These are phyloP conservation scores for Benthosema pterotum DNA, from an alignment of 2,797 vertebrate genomes.

Conservation along the genomic window DNA sequence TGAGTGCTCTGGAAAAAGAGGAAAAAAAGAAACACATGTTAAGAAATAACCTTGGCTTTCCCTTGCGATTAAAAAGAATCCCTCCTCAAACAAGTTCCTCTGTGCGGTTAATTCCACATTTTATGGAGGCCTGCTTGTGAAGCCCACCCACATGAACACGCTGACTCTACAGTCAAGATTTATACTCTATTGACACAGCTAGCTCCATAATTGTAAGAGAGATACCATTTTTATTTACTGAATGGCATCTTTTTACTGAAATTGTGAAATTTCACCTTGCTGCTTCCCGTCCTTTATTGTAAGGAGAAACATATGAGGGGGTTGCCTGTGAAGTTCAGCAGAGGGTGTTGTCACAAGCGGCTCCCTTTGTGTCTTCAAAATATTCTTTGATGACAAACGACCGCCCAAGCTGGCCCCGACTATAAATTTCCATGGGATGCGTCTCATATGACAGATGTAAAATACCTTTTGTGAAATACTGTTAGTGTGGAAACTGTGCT, in stretches of 20 bases:
- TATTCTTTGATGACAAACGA: conserved; percentile 69
- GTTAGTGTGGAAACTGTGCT: not conserved
- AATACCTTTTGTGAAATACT: conserved; percentile 34
- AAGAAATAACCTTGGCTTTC: conserved; percentile 74
- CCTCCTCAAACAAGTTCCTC: conserved; percentile 61
- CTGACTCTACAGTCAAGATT: conserved; percentile 63
- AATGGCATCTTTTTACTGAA: conserved; percentile 73
- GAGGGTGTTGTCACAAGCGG: conserved; percentile 73
- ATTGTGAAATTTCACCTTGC: conserved; percentile 84
- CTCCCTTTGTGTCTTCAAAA: conserved; percentile 67
- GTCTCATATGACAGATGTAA: conserved; percentile 51
- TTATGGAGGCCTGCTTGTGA: conserved; percentile 70
- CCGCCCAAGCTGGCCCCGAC: conserved; percentile 62
- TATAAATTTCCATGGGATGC: conserved; percentile 64
- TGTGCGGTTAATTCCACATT: conserved; percentile 66
- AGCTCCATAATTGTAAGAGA: conserved; percentile 67
- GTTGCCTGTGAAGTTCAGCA: conserved; percentile 69
- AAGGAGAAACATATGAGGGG: conserved; percentile 33
- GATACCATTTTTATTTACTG: conserved; percentile 63
- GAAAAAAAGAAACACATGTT: conserved; percentile 29
- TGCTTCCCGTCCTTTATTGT: conserved; percentile 68
- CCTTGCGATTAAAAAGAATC: conserved; percentile 65
- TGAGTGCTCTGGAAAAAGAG: conserved; percentile 11
- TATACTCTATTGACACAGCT: conserved; percentile 70
- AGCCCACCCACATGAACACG: conserved; percentile 40